Evolutionary conservation across 2,113 vertebrate species (phyloP).

Genomic region (Alligator sinensis): DNA sequence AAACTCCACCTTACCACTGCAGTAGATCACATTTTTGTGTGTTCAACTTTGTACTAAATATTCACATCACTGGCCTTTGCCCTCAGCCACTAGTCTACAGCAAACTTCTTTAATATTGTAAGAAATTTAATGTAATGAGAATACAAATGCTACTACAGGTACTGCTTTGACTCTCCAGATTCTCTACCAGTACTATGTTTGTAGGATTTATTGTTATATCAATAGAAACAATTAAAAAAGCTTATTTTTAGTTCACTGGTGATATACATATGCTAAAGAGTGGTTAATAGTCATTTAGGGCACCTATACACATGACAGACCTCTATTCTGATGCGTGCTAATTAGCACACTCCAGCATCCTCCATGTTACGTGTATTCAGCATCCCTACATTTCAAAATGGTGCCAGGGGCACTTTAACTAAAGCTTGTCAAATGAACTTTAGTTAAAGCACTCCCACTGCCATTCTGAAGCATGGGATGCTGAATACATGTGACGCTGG

Average conservation of each 20-base stretch:
- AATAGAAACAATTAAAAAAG: background rate
- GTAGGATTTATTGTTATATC: background rate
- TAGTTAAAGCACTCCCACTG: no score
- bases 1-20: background rate
- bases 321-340: no score
- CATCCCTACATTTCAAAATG: no score
- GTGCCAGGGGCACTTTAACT: no score
- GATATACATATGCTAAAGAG: background rate
- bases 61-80: constrained; percentile 5
- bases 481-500: no score
- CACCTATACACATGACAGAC: no score
- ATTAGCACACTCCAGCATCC: no score
- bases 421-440: no score
- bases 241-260: background rate
- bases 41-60: constrained; percentile 7
- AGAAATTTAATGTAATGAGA: background rate
- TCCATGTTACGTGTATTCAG: no score
- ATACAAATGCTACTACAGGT: background rate
- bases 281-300: background rate
- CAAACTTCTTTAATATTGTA: background rate
- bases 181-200: background rate
- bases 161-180: background rate
- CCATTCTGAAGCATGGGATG: no score
- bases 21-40: background rate
- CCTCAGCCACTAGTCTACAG: background rate